Evolutionary conservation across 1,140 invertebrate species (phyloP).

Genomic region (Tetramorium alpestre): DNA sequence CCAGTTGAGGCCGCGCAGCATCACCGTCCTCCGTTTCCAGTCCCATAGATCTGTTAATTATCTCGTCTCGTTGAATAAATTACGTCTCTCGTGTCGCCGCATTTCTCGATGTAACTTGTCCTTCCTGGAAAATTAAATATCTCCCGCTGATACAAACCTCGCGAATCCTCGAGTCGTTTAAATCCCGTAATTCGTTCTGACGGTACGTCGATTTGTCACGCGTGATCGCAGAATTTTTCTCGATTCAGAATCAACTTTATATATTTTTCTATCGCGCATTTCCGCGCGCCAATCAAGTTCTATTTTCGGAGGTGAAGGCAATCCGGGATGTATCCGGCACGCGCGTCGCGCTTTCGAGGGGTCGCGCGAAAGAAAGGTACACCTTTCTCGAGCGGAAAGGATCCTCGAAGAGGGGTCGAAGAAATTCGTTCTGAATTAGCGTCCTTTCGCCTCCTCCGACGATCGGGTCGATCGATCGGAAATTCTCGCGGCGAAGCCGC

Average conservation of each 20-base stretch:
- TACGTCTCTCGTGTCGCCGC: not conserved
- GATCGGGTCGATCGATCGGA: constrained; percentile 7
- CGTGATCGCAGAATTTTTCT: not conserved
- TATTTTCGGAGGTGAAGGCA: not conserved
- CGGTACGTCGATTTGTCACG: not conserved
- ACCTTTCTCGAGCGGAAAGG: not conserved
- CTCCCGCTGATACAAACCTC: not conserved
- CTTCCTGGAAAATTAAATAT: constrained; percentile 13
- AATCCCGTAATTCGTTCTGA: not conserved
- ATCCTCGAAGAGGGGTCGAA: not conserved
- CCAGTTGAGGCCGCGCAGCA: constrained; percentile 2
- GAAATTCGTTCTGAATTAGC: constrained; percentile 18
- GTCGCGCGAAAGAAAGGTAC: not conserved
- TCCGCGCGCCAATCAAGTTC: not conserved
- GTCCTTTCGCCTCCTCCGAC: not conserved
- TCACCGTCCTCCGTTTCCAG: not conserved
- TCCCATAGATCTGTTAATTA: constrained; percentile 38
- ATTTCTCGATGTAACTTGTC: not conserved
- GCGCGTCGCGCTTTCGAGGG: not conserved
- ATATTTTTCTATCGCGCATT: not conserved
- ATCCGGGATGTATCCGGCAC: not conserved
- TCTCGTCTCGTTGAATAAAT: constrained; percentile 22
- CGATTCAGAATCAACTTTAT: not conserved
- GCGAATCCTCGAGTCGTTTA: constrained; percentile 6
- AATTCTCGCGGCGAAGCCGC: constrained; percentile 19